Conservation (phyloP, 2,888 invertebrate genomes). For the Orchesella flavescens region DNA sequence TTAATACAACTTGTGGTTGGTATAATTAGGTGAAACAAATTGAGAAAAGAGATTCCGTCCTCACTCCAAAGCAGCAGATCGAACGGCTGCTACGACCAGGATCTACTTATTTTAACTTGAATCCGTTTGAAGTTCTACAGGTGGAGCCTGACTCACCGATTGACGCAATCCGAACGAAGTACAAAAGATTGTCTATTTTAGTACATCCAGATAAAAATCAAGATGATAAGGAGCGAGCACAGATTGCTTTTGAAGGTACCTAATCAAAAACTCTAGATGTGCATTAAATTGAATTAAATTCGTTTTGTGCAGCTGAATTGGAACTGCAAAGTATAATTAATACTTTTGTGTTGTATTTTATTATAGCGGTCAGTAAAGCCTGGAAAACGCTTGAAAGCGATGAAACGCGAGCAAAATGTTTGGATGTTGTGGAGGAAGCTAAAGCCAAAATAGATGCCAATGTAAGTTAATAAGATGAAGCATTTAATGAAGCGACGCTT, state of each 20-base stretch:
- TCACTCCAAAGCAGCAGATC: slow-evolving; percentile 98
- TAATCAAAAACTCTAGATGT: slow-evolving; percentile 5
- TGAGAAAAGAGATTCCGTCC: slow-evolving; percentile 95
- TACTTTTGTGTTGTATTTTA: background rate
- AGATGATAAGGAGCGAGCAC: slow-evolving; percentile 94
- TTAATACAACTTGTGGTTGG: background rate
- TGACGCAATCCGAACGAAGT: slow-evolving; percentile 97
- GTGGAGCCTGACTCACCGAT: slow-evolving; percentile 91
- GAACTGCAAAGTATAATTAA: background rate
- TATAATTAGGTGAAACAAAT: slow-evolving; percentile 94
- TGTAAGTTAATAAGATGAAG: slow-evolving; percentile 76
- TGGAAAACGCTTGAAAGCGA: slow-evolving; percentile 97
- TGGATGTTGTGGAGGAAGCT: slow-evolving; percentile 98
- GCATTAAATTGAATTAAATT: background rate
- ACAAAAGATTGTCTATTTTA: slow-evolving; percentile 94
- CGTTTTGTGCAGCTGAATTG: background rate
- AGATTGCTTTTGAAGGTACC: slow-evolving; percentile 88
- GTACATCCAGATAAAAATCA: slow-evolving; percentile 99
- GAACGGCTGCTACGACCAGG: slow-evolving; percentile 95
- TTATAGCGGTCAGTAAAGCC: slow-evolving; percentile 88
- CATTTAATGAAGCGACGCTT: too few relatives aligned
- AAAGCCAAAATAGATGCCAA: slow-evolving; percentile 94
- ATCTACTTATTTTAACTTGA: slow-evolving; percentile 98
- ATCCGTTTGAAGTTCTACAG: slow-evolving; percentile 94
- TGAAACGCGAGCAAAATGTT: slow-evolving; percentile 91